Conservation (phyloP, 2,113 vertebrate species). For the Anser cygnoides region DNA sequence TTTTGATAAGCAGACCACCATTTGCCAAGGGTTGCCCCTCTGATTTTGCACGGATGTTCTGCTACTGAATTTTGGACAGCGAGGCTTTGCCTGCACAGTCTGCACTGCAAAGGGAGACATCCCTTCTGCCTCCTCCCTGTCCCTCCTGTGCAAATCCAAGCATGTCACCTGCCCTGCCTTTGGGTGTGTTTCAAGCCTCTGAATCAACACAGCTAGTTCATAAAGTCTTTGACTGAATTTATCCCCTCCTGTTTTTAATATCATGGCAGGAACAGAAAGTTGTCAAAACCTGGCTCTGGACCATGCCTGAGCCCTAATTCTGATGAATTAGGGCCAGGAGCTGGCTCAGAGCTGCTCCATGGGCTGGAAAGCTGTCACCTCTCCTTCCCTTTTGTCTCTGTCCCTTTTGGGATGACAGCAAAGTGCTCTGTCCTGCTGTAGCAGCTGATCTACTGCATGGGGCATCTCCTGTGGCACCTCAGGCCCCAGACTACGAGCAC, state of each 20-base stretch:
- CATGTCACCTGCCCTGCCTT: background rate
- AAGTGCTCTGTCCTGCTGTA: background rate
- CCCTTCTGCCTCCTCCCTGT: background rate
- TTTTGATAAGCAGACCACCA: background rate
- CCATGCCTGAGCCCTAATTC: background rate
- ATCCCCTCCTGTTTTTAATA: background rate
- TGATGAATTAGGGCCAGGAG: background rate
- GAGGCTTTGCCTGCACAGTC: background rate
- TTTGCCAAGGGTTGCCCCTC: background rate
- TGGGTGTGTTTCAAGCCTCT: background rate
- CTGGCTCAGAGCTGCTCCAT: background rate
- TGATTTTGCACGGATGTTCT: background rate
- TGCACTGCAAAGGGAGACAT: background rate
- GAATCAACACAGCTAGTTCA: background rate
- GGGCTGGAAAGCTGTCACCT: background rate
- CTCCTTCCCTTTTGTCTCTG: background rate
- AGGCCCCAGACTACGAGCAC: background rate
- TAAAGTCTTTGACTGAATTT: background rate
- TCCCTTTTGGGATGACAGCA: background rate
- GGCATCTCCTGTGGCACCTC: background rate
- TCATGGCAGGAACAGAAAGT: rapidly evolving
- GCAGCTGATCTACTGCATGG: background rate
- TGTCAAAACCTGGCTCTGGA: background rate
- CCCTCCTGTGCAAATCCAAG: background rate
- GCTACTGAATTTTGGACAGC: background rate